phyloP scores from a whole-genome alignment of 2,888 invertebrate species.

The Dermolepida albohirtum region DNA sequence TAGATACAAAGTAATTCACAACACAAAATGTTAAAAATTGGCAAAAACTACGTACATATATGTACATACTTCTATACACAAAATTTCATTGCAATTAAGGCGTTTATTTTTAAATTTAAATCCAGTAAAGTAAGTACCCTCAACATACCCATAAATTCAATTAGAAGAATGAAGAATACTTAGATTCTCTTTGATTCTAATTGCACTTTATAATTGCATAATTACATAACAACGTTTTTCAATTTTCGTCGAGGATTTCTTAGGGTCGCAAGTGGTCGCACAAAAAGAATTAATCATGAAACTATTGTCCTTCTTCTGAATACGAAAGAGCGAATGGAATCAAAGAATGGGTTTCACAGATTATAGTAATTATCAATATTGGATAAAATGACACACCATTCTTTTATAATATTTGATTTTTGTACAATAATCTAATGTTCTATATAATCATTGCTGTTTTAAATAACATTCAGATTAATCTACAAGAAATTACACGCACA shows the following conservation, averaged over 20 bases:
- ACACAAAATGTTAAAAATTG: no score
- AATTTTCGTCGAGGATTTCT: constrained; percentile 14
- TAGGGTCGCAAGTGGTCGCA: constrained; percentile 10
- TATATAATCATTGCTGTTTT: no score
- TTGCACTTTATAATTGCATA: constrained; percentile 31
- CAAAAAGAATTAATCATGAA: constrained; percentile 9
- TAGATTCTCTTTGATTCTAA: constrained; percentile 18
- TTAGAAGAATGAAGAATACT: neutral
- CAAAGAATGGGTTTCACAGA: no score
- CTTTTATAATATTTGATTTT: no score
- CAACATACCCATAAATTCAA: constrained; percentile 4
- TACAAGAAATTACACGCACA: no score
- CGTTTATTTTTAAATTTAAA: constrained; percentile 3
- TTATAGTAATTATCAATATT: no score
- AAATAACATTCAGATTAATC: no score
- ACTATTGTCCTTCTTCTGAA: neutral
- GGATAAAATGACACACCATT: no score
- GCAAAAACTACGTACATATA: neutral
- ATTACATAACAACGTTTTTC: constrained; percentile 22
- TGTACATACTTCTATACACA: no score
- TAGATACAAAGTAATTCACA: no score
- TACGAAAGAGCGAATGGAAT: neutral
- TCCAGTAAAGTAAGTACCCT: neutral
- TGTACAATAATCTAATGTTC: no score
- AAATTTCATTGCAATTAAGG: neutral